Conservation (phyloP, 1,140 invertebrate genomes). For the Aphaenogaster ashmeadi region DNA sequence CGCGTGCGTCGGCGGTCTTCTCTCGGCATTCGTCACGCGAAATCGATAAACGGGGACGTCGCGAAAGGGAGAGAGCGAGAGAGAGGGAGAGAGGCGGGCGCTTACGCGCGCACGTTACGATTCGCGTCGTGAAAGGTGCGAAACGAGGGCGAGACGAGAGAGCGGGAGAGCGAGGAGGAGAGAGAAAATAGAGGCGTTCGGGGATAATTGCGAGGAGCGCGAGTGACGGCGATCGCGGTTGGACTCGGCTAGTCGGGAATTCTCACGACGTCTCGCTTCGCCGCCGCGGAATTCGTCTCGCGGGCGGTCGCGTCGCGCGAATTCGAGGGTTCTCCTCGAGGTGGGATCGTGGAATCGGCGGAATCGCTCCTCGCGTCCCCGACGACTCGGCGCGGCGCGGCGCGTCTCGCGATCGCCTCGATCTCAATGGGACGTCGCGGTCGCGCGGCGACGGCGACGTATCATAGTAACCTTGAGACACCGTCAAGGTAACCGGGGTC, state of each 20-base stretch:
- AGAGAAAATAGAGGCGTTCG: conserved; percentile 2
- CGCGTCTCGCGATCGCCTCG: background rate
- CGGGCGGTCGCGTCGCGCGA: background rate
- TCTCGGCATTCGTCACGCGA: conserved; percentile 62
- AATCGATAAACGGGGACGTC: conserved; percentile 56
- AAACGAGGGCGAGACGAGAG: conserved; percentile 1
- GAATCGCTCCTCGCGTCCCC: background rate
- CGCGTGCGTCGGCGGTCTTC: conserved; percentile 52
- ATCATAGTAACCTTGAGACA: conserved; percentile 41
- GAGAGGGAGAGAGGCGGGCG: conserved; percentile 14
- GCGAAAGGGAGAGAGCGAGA: conserved; percentile 44
- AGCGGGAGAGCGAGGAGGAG: background rate
- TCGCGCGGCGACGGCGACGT: background rate
- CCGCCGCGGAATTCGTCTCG: background rate
- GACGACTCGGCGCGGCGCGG: background rate
- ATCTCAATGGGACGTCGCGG: conserved; percentile 1
- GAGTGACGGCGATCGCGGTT: conserved; percentile 23
- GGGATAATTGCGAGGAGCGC: conserved; percentile 34
- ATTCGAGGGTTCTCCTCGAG: background rate
- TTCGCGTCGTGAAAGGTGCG: conserved; percentile 48
- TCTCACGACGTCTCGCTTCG: conserved; percentile 12
- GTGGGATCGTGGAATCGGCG: background rate
- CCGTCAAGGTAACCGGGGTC: conserved; percentile 28
- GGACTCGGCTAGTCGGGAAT: conserved; percentile 28
- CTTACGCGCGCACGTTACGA: conserved; percentile 46